Percentiles rank a stretch among this genome's conserved stretches.
These are phyloP conservation scores for Orthonevra nobilis DNA, from an alignment of 2,888 invertebrate genomes.

Conservation along the genomic window DNA sequence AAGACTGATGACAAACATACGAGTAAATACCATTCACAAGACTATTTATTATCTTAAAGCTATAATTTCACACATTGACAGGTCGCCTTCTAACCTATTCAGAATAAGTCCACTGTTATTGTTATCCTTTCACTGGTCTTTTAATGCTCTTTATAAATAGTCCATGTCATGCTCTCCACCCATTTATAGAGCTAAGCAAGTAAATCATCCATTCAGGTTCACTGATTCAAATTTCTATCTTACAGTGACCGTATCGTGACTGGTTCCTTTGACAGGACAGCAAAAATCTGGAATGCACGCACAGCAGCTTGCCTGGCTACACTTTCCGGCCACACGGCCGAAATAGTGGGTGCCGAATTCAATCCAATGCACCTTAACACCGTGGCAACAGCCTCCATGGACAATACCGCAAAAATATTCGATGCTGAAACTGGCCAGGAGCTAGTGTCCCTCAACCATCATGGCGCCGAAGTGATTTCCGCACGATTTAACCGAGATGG, in stretches of 20 bases:
- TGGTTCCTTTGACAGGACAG: slow-evolving; percentile 90
- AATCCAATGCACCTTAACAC: slow-evolving; percentile 83
- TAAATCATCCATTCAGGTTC: no score
- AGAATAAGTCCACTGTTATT: no score
- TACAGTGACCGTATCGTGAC: slow-evolving; percentile 87
- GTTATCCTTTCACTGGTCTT: no score
- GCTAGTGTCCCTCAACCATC: slow-evolving; percentile 83
- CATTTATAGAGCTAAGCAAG: no score
- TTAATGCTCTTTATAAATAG: no score
- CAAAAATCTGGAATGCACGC: slow-evolving; percentile 86
- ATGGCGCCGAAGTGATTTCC: slow-evolving; percentile 88
- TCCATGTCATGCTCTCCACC: no score
- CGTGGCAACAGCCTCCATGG: slow-evolving; percentile 89
- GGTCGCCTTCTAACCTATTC: no score
- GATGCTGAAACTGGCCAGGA: slow-evolving; percentile 85
- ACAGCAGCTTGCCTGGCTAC: slow-evolving; percentile 85
- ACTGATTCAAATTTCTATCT: no score
- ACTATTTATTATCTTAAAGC: no score
- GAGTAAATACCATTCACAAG: no score
- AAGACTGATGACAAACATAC: no score
- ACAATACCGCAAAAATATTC: slow-evolving; percentile 87
- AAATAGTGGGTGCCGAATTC: slow-evolving; percentile 87
- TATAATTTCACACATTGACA: no score
- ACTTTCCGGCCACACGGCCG: slow-evolving; percentile 88
- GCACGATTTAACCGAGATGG: slow-evolving; percentile 87